Conservation (phyloP, 2,113 vertebrate species). For the Gracilinanus agilis region DNA sequence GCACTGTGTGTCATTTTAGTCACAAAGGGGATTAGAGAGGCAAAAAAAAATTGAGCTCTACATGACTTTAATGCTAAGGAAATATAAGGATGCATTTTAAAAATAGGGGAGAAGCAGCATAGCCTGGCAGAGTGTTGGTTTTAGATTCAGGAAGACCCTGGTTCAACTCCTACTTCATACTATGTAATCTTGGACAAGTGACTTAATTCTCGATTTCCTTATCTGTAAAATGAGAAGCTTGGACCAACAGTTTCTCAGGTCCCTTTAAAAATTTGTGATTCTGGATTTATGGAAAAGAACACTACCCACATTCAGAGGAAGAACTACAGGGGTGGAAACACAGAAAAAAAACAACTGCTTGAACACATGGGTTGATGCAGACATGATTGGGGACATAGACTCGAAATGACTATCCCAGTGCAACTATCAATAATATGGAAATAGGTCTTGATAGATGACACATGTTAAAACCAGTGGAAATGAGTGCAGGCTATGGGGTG, state of each 20-base stretch:
- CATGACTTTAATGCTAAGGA: neutral
- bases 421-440: no score
- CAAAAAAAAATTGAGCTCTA: neutral
- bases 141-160: neutral
- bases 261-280: neutral
- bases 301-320: no score
- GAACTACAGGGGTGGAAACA: no score
- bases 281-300: no score
- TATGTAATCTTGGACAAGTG: neutral
- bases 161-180: neutral
- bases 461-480: no score
- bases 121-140: neutral
- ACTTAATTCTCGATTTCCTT: neutral
- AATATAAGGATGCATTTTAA: neutral
- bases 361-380: no score
- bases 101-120: neutral
- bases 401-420: no score
- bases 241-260: neutral
- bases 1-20: neutral
- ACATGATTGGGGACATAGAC: no score
- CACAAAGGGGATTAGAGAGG: constrained; percentile 59
- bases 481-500: no score
- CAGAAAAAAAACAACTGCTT: no score
- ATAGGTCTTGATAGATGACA: no score
- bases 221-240: neutral